A percentile compares a stretch with the other conserved stretches of the same genome.
phyloP scores from a whole-genome alignment of 2,113 vertebrate species.

The Stictonetta naevosa region DNA sequence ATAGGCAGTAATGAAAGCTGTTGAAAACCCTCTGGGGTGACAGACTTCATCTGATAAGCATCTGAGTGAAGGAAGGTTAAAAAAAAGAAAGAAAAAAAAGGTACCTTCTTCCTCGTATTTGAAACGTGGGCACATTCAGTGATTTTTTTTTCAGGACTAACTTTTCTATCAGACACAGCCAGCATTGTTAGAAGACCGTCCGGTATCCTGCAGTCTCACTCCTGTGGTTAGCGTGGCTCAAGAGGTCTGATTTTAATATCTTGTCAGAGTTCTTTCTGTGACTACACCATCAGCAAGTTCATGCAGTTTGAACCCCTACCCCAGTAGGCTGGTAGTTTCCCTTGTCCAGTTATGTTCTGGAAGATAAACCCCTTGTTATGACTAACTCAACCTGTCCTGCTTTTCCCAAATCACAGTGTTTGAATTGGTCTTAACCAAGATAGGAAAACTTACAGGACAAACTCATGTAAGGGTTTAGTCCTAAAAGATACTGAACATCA shows the following conservation, averaged over 20 bases:
- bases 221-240: background rate
- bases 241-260: background rate
- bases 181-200: background rate
- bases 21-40: background rate
- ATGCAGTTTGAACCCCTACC: accelerated
- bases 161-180: background rate
- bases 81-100: background rate
- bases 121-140: background rate
- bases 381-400: background rate
- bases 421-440: background rate
- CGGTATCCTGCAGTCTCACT: background rate
- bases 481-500: background rate
- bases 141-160: too few relatives aligned
- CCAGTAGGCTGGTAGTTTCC: background rate
- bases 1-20: background rate
- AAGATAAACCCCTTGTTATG: background rate
- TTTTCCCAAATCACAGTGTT: background rate
- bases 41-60: background rate
- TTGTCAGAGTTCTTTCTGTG: background rate
- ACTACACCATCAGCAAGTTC: accelerated
- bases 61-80: background rate
- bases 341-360: accelerated
- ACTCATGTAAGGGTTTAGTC: background rate
- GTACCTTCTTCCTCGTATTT: background rate
- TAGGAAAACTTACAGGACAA: background rate